These are phyloP conservation scores for Harpalus rubripes DNA, from an alignment of 2,888 invertebrate genomes.

Conservation along the genomic window DNA sequence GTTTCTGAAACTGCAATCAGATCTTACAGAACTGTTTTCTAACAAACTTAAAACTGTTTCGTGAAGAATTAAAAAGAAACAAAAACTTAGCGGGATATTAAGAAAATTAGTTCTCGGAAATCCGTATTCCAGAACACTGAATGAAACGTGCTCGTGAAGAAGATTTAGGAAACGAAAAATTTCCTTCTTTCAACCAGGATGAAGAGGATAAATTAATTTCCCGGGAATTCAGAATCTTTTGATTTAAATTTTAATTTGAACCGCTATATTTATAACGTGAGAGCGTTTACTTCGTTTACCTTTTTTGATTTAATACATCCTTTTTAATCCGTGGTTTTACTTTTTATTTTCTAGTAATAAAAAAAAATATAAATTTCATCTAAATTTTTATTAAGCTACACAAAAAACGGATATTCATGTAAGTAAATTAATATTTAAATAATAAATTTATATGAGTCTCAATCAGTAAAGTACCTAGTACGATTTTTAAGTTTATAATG, in stretches of 20 bases:
- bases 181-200: neutral
- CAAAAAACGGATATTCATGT: neutral
- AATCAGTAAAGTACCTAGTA: too few relatives aligned
- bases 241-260: conserved; percentile 50
- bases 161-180: conserved; percentile 19
- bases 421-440: neutral
- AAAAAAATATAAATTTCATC: neutral
- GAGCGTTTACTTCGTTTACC: conserved; percentile 6
- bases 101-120: conserved; percentile 37
- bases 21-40: neutral
- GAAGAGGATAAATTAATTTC: conserved; percentile 41
- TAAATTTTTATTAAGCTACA: neutral
- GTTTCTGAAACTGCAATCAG: conserved; percentile 22
- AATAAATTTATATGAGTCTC: neutral
- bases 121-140: conserved; percentile 4
- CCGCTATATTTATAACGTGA: conserved; percentile 8
- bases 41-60: conserved; percentile 22
- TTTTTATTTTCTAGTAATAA: neutral
- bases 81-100: conserved; percentile 43
- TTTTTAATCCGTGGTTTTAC: neutral
- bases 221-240: conserved; percentile 31
- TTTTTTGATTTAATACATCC: conserved; percentile 4
- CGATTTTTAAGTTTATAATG: too few relatives aligned
- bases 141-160: conserved; percentile 2
- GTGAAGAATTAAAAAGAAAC: conserved; percentile 30